Conservation (phyloP, 1,140 invertebrate species). For the Magallana gigas region DNA sequence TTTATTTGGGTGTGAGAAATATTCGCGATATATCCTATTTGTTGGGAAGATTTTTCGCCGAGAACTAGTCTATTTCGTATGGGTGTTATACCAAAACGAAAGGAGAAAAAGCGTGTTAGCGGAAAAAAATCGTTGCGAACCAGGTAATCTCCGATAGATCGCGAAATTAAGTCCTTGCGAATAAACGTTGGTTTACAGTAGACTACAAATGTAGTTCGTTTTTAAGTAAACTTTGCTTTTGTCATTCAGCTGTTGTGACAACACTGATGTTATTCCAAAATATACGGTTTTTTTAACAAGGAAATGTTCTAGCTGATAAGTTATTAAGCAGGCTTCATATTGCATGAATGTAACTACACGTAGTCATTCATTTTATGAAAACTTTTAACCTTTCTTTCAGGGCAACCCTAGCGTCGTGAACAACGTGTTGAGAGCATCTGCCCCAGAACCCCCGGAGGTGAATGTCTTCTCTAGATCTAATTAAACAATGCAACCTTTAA, state of each 20-base stretch:
- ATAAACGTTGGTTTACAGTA: too few relatives aligned
- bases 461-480: background rate
- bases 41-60: too few relatives aligned
- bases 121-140: too few relatives aligned
- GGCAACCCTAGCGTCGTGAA: background rate
- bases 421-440: background rate
- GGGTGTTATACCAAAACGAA: too few relatives aligned
- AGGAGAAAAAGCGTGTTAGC: too few relatives aligned
- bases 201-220: too few relatives aligned
- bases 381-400: background rate
- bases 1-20: too few relatives aligned
- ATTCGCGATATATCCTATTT: too few relatives aligned
- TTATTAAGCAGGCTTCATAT: background rate
- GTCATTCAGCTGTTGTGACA: background rate
- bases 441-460: background rate
- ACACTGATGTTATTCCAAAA: background rate
- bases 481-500: background rate
- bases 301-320: background rate
- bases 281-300: background rate
- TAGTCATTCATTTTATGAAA: background rate
- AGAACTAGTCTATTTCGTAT: too few relatives aligned
- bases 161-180: too few relatives aligned
- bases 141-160: too few relatives aligned
- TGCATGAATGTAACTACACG: background rate
- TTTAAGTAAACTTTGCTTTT: background rate